phyloP scores from a whole-genome alignment of 2,888 invertebrate species.

The Phyllotreta striolata region DNA sequence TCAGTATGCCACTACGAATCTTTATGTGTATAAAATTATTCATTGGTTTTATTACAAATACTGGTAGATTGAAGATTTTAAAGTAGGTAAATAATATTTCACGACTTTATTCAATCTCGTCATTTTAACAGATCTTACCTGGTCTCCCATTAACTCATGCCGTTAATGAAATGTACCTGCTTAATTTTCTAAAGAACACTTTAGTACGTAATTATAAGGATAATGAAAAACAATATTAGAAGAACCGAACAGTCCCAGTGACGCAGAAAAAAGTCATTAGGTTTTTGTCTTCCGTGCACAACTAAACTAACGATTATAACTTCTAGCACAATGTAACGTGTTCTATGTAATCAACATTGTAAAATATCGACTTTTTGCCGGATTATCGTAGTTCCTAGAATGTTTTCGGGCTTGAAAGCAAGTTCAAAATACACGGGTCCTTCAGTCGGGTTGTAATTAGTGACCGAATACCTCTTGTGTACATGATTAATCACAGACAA shows the following conservation, averaged over 20 bases:
- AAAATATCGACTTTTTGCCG: conserved; percentile 40
- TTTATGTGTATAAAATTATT: no score
- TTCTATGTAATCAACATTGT: conserved; percentile 40
- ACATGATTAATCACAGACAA: conserved; percentile 45
- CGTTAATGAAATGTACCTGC: no score
- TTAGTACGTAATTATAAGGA: no score
- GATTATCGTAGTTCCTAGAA: conserved; percentile 34
- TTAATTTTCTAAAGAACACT: no score
- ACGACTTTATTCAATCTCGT: no score
- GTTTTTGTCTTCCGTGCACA: conserved; percentile 39
- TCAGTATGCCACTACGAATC: no score
- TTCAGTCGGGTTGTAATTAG: conserved; percentile 40
- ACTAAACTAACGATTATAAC: conserved; percentile 41
- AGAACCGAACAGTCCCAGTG: not conserved
- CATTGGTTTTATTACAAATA: no score
- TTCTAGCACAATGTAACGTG: conserved; percentile 37
- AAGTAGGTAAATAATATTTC: no score
- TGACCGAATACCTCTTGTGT: conserved; percentile 42
- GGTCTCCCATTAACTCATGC: no score
- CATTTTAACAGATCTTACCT: no score
- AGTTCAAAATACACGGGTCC: conserved; percentile 31
- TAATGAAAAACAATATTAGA: no score
- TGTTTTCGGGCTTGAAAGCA: conserved; percentile 35
- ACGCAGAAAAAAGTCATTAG: conserved; percentile 42
- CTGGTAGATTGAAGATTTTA: no score